These are phyloP conservation scores for Sterna hirundo DNA, from an alignment of 2,113 vertebrate species.

Conservation along the genomic window DNA sequence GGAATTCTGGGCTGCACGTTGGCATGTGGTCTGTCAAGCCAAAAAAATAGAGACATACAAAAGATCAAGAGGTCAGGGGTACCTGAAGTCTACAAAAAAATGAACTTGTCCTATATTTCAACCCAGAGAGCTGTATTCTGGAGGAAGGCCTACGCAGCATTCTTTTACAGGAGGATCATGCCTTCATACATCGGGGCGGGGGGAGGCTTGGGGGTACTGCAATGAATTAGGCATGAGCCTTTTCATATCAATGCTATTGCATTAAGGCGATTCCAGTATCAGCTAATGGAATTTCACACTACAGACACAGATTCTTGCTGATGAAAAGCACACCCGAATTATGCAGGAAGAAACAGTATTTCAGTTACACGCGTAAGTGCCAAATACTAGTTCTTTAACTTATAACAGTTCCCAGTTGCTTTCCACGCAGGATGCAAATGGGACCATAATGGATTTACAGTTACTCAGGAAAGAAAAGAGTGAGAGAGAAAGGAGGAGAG, in stretches of 20 bases:
- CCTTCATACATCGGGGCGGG: background rate
- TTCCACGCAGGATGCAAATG: background rate
- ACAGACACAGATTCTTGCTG: constrained; percentile 39
- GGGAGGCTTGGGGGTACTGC: background rate
- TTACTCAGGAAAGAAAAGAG: constrained; percentile 25
- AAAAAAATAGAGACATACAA: constrained; percentile 94
- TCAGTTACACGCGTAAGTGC: constrained; percentile 5
- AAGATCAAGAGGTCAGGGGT: constrained; percentile 86
- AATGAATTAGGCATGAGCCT: constrained; percentile 1
- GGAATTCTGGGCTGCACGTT: constrained; percentile 82
- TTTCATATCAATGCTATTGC: constrained; percentile 6
- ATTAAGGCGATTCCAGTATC: background rate
- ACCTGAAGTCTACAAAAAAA: constrained; percentile 68
- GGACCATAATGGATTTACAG: constrained; percentile 36
- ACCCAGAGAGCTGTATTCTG: constrained; percentile 20
- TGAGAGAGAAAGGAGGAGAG: background rate
- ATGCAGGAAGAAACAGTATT: constrained; percentile 29
- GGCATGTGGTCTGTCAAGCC: constrained; percentile 91
- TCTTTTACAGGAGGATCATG: constrained; percentile 20
- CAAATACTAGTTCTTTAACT: constrained; percentile 38
- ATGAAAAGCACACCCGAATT: constrained; percentile 69
- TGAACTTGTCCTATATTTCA: constrained; percentile 73
- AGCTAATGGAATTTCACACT: constrained; percentile 60
- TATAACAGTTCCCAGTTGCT: background rate
- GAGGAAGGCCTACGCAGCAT: constrained; percentile 2